Conservation (phyloP, 2,888 invertebrate species). For the Dysmachus trigonus region DNA sequence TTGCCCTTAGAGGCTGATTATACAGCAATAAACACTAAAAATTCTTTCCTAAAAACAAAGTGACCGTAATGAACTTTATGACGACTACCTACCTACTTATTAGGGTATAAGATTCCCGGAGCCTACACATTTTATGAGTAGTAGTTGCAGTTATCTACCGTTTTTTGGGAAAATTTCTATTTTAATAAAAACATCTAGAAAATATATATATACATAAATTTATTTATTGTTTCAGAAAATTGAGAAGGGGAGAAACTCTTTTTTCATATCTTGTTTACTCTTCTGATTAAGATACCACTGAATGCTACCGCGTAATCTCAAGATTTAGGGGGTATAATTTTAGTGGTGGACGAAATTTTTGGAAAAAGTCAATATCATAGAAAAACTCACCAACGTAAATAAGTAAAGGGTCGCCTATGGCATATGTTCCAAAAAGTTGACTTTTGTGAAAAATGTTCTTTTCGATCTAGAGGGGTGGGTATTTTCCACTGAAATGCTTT, state of each 20-base stretch:
- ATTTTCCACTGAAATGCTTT: background rate
- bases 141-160: background rate
- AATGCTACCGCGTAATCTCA: background rate
- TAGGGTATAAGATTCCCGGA: background rate
- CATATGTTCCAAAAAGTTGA: slow-evolving; percentile 2
- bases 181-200: background rate
- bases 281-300: slow-evolving; percentile 6
- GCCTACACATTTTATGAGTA: background rate
- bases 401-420: background rate
- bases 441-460: background rate
- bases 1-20: slow-evolving; percentile 13
- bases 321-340: background rate
- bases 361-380: background rate
- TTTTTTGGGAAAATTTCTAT: background rate
- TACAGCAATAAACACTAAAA: slow-evolving; percentile 3
- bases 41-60: background rate
- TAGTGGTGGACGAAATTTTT: background rate
- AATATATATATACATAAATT: background rate
- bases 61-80: slow-evolving; percentile 25
- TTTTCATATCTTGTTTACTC: background rate
- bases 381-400: background rate
- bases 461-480: background rate
- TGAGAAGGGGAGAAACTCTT: background rate
- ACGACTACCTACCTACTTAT: background rate
- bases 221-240: background rate